These are phyloP conservation scores for Pandemis heparana DNA, from an alignment of 2,888 invertebrate species.

Conservation along the genomic window DNA sequence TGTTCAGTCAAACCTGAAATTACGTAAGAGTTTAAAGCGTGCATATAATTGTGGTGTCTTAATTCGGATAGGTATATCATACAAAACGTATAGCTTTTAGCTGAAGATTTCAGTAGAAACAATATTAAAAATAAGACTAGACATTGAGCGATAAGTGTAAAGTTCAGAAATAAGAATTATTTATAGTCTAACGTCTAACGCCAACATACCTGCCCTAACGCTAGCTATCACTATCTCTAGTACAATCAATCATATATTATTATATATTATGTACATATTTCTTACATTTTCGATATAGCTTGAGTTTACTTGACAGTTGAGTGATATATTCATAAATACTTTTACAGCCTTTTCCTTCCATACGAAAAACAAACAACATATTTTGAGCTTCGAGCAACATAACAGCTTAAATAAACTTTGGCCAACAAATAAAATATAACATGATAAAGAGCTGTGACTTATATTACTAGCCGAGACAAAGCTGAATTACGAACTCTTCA, in stretches of 20 bases:
- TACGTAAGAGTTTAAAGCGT: constrained; percentile 41
- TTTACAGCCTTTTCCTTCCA: not conserved
- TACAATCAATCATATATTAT: constrained; percentile 29
- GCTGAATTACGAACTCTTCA: not conserved
- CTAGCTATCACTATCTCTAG: constrained; percentile 40
- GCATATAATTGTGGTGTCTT: not conserved
- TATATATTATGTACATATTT: constrained; percentile 30
- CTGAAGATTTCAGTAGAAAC: constrained; percentile 2
- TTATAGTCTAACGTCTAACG: constrained; percentile 47
- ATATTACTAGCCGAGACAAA: not conserved
- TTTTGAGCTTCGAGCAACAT: constrained; percentile 21
- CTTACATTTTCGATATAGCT: constrained; percentile 30
- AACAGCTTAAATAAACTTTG: constrained; percentile 69
- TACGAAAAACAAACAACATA: not conserved
- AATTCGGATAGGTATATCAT: not conserved
- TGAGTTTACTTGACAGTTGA: constrained; percentile 29
- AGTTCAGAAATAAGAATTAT: constrained; percentile 53
- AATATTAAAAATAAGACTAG: constrained; percentile 63
- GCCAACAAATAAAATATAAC: constrained; percentile 56
- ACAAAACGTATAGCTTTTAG: constrained; percentile 1
- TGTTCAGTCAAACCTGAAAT: constrained; percentile 35
- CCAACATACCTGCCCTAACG: constrained; percentile 47
- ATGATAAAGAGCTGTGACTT: not conserved
- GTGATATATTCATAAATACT: constrained; percentile 15
- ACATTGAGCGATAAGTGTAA: constrained; percentile 66